Conservation (phyloP, 2,797 vertebrate species). For the Threskiornis aethiopicus region DNA sequence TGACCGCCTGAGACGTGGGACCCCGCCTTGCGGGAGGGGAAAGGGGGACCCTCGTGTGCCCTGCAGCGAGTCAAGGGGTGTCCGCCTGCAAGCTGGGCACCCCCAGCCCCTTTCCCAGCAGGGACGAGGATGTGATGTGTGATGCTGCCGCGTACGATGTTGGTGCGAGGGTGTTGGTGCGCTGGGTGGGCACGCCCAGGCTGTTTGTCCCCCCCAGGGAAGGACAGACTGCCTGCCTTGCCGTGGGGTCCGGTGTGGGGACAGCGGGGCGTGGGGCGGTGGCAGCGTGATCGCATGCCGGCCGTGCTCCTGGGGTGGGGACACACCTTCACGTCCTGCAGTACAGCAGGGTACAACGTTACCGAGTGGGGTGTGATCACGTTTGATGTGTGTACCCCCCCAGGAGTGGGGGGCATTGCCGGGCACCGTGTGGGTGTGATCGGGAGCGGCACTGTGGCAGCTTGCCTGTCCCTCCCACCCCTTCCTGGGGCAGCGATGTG, state of each 20-base stretch:
- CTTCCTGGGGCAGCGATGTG: not conserved
- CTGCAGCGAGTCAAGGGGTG: not conserved
- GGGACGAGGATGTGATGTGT: rapidly evolving
- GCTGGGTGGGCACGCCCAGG: not conserved
- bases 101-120: not conserved
- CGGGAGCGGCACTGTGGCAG: not conserved
- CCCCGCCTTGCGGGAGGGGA: not conserved
- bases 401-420: not conserved
- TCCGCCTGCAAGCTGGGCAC: not conserved
- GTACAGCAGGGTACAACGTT: rapidly evolving
- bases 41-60: rapidly evolving
- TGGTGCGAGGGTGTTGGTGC: rapidly evolving
- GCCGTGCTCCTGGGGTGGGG: not conserved
- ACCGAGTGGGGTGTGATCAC: too few species aligned
- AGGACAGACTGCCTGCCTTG: not conserved
- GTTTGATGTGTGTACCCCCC: rapidly evolving
- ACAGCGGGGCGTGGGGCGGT: not conserved
- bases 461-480: not conserved
- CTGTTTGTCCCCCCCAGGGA: rapidly evolving
- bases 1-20: rapidly evolving
- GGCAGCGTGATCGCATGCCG: rapidly evolving
- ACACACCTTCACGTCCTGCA: rapidly evolving
- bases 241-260: not conserved
- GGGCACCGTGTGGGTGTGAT: not conserved
- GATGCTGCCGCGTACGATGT: rapidly evolving